phyloP scores from a whole-genome alignment of 1,140 invertebrate genomes.

The Cyrtorhinus lividipennis region DNA sequence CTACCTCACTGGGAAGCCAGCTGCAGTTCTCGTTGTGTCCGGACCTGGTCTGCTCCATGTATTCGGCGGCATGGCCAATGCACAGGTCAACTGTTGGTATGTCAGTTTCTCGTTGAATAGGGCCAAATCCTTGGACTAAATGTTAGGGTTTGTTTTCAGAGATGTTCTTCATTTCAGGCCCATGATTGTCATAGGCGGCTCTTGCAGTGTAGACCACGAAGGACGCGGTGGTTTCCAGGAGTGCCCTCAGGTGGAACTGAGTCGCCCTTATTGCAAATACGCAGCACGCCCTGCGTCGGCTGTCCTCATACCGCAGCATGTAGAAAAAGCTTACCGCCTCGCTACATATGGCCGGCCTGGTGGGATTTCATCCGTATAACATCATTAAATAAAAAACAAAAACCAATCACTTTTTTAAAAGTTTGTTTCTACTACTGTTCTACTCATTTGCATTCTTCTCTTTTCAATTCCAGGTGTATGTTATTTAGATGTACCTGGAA shows the following conservation, averaged over 20 bases:
- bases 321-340: constrained; percentile 80
- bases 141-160: too few relatives aligned
- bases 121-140: too few relatives aligned
- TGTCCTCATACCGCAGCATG: constrained; percentile 69
- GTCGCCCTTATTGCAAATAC: constrained; percentile 78
- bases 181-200: constrained; percentile 76
- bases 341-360: constrained; percentile 75
- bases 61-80: constrained; percentile 88
- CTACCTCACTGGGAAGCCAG: constrained; percentile 71
- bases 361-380: constrained; percentile 22
- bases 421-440: too few relatives aligned
- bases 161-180: constrained; percentile 43
- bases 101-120: too few relatives aligned
- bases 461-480: constrained; percentile 56
- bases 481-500: constrained; percentile 84
- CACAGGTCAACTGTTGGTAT: constrained; percentile 87
- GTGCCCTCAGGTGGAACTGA: constrained; percentile 76
- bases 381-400: background rate
- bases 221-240: constrained; percentile 92
- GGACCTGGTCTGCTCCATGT: constrained; percentile 90
- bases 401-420: background rate
- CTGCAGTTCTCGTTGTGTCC: constrained; percentile 82
- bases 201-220: constrained; percentile 80
- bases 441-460: too few relatives aligned
- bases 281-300: constrained; percentile 68